Percentiles rank a stretch among this genome's conserved stretches.
Evolutionary conservation across 2,888 invertebrate species (phyloP).

Genomic region (Troilus luridus): DNA sequence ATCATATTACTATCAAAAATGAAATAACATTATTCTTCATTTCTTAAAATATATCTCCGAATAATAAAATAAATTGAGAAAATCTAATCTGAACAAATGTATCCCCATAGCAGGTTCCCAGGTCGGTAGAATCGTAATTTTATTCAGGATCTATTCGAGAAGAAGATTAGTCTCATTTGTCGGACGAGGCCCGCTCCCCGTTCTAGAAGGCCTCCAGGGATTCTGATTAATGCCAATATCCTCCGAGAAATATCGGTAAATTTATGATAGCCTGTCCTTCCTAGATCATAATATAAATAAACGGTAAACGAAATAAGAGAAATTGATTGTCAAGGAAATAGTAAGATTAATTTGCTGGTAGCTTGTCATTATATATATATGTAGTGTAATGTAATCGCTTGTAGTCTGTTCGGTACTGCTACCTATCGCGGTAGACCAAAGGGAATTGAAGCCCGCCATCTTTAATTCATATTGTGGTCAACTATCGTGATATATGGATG

Average conservation of each 20-base stretch:
- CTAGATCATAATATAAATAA: background rate
- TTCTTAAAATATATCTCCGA: background rate
- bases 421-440: too few species aligned
- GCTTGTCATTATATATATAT: too few species aligned
- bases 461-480: too few species aligned
- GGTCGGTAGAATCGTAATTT: background rate
- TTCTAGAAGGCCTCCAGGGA: background rate
- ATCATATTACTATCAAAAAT: too few species aligned
- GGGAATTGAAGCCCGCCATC: too few species aligned
- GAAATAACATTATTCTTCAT: background rate
- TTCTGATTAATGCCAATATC: conserved; percentile 2
- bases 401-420: too few species aligned
- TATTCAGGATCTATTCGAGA: background rate
- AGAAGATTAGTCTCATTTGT: background rate
- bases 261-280: background rate
- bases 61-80: background rate
- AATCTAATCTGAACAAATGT: background rate
- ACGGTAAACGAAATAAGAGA: background rate
- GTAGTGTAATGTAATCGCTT: too few species aligned
- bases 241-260: background rate
- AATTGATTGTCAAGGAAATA: background rate
- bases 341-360: background rate
- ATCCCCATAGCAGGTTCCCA: background rate
- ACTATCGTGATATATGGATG: too few species aligned
- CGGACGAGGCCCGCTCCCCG: background rate